These are phyloP conservation scores for Otocyon megalotis DNA, from an alignment of 2,113 vertebrate genomes.

Conservation along the genomic window DNA sequence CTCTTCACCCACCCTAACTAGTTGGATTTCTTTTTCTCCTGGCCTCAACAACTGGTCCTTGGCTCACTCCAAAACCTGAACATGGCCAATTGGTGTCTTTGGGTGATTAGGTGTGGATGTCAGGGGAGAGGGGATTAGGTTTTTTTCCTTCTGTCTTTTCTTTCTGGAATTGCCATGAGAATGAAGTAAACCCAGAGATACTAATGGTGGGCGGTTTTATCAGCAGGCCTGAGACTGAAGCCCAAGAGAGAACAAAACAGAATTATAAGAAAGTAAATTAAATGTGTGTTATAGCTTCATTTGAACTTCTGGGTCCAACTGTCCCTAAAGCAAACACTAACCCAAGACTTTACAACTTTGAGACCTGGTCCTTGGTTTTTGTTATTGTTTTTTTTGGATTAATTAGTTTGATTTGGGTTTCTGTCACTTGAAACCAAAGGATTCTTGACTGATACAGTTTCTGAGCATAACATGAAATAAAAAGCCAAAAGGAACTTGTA, in stretches of 20 bases:
- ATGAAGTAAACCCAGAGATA: not conserved
- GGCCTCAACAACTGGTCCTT: not conserved
- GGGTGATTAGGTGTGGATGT: no score
- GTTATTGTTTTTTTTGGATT: not conserved
- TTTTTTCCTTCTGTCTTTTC: not conserved
- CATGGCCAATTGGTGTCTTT: not conserved
- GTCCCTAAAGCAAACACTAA: not conserved
- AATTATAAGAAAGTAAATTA: not conserved
- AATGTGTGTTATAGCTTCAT: rapidly evolving
- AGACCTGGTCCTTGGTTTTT: not conserved
- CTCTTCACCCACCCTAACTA: not conserved
- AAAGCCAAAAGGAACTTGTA: not conserved
- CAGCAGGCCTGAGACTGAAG: not conserved
- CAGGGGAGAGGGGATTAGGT: not conserved
- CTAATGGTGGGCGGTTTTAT: not conserved
- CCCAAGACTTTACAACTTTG: not conserved
- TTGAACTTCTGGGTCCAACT: not conserved
- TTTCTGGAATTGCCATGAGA: not conserved
- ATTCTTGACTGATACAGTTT: not conserved
- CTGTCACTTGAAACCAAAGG: not conserved
- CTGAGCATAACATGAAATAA: not conserved
- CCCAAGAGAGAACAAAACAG: not conserved
- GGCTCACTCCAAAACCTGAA: not conserved
- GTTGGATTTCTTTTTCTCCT: not conserved
- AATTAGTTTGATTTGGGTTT: not conserved